phyloP scores from a whole-genome alignment of 2,797 vertebrate genomes.

The Coluber constrictor region DNA sequence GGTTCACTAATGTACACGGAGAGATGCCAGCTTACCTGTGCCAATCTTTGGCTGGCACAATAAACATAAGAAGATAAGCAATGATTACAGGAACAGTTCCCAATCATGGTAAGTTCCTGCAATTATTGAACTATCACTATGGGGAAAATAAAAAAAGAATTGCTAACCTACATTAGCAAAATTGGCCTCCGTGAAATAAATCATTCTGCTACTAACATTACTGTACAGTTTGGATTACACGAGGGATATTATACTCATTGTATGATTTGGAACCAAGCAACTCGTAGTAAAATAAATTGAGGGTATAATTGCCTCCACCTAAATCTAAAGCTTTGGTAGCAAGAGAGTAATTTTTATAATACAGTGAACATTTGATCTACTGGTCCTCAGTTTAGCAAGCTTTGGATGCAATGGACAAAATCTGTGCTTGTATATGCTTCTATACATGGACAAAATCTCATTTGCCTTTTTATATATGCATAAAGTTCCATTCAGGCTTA shows the following conservation, averaged over 20 bases:
- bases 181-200: background rate
- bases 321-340: background rate
- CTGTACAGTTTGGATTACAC: background rate
- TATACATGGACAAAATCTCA: background rate
- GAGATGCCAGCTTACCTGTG: background rate
- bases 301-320: background rate
- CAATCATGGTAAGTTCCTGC: background rate
- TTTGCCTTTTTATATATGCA: background rate
- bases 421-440: background rate
- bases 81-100: background rate
- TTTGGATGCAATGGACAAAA: background rate
- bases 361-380: background rate
- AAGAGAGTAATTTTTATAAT: background rate
- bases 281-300: background rate
- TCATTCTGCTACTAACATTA: background rate
- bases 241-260: background rate
- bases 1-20: background rate
- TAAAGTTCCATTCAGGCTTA: background rate
- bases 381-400: background rate
- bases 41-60: background rate
- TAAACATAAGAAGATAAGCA: background rate
- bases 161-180: background rate
- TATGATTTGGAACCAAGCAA: background rate
- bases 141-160: background rate
- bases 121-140: background rate